A percentile compares a stretch with the other conserved stretches of the same genome.
phyloP scores from a whole-genome alignment of 1,140 invertebrate species.

The Lethocerus indicus region DNA sequence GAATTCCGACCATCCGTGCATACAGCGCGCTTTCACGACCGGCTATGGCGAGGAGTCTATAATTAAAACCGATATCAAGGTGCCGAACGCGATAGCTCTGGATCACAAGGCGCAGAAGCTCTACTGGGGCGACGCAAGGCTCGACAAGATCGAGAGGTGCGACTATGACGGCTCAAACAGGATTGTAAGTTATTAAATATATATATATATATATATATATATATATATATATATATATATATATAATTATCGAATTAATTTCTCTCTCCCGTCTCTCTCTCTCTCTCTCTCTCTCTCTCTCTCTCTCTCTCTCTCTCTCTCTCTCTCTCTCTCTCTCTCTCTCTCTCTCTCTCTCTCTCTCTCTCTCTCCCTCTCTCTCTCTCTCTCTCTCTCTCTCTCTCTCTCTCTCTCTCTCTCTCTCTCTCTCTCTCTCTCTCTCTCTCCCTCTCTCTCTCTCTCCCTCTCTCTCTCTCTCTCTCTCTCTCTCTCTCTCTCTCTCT shows the following conservation, averaged over 20 bases:
- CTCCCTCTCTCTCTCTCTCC: constrained; percentile 10
- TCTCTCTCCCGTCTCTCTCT: background rate
- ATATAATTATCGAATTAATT: background rate
- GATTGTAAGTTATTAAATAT: constrained; percentile 24
- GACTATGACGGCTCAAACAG: constrained; percentile 33
- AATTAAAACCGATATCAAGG: constrained; percentile 56
- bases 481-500: constrained; percentile 10
- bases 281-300: background rate
- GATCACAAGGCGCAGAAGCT: constrained; percentile 50
- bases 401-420: constrained; percentile 9
- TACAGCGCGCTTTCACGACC: constrained; percentile 49
- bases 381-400: constrained; percentile 10
- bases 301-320: constrained; percentile 4
- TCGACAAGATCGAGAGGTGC: constrained; percentile 37
- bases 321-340: constrained; percentile 8
- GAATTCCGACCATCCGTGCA: constrained; percentile 50
- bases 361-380: constrained; percentile 10
- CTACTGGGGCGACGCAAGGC: constrained; percentile 36
- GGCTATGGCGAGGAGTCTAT: constrained; percentile 47
- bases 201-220: background rate
- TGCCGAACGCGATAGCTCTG: constrained; percentile 65
- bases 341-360: constrained; percentile 10
- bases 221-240: constrained; percentile 14
- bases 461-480: constrained; percentile 10
- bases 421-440: constrained; percentile 10